A percentile compares a stretch with the other conserved stretches of the same genome.
These are phyloP conservation scores for Australoheros facetus DNA, from an alignment of 2,797 vertebrate genomes.

Conservation along the genomic window DNA sequence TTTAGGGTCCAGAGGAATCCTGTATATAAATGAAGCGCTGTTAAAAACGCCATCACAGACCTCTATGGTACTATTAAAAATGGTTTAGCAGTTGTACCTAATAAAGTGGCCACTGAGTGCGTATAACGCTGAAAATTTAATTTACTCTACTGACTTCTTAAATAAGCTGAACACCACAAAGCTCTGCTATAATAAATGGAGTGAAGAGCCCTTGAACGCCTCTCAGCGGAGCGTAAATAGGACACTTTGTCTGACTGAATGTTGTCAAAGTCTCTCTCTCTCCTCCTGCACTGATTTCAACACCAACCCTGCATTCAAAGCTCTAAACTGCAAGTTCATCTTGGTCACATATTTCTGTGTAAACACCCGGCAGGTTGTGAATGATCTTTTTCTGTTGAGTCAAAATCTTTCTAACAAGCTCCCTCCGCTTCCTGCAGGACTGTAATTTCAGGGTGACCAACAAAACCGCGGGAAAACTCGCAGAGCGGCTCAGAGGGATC, in stretches of 20 bases:
- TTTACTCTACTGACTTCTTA: background rate
- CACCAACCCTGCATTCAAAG: background rate
- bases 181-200: background rate
- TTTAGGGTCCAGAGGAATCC: background rate
- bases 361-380: background rate
- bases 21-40: background rate
- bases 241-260: background rate
- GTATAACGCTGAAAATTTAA: background rate
- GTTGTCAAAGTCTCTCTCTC: background rate
- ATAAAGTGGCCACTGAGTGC: background rate
- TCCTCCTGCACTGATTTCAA: background rate
- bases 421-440: conserved; percentile 11
- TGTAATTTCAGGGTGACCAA: conserved; percentile 32
- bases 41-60: background rate
- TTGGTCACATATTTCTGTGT: background rate
- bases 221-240: background rate
- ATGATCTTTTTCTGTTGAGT: background rate
- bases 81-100: background rate
- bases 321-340: background rate
- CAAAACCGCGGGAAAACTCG: conserved; percentile 19
- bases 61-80: background rate
- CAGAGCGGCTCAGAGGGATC: conserved; percentile 26
- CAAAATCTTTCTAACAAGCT: background rate
- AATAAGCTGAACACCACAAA: background rate
- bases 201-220: background rate